phyloP scores from a whole-genome alignment of 2,888 invertebrate species.

The Tiliacea citrago region DNA sequence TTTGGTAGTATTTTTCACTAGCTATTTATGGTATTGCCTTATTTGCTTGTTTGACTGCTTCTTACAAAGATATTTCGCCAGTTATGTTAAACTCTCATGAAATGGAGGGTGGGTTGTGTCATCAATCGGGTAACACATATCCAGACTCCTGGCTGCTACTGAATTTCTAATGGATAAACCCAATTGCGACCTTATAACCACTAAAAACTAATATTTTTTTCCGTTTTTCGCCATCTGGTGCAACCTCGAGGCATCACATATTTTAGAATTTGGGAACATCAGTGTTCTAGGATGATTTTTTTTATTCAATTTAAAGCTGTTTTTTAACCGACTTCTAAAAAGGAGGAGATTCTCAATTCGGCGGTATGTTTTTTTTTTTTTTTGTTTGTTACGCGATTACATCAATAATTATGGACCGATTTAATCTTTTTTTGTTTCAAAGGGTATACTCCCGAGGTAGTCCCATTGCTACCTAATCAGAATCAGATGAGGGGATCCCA shows the following conservation, averaged over 20 bases:
- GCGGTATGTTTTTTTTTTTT: too few species aligned
- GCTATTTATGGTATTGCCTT: background rate
- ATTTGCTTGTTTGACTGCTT: background rate
- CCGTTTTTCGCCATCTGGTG: constrained; percentile 44
- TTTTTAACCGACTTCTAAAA: too few species aligned
- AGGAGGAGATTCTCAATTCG: too few species aligned
- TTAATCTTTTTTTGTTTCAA: too few species aligned
- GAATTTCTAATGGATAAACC: background rate
- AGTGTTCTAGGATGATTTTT: background rate
- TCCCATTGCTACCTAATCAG: too few species aligned
- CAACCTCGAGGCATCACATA: constrained; percentile 7
- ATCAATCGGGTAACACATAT: too few species aligned
- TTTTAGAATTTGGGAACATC: background rate
- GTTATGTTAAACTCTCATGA: background rate
- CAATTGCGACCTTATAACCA: background rate
- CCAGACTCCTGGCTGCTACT: background rate
- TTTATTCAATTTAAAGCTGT: too few species aligned
- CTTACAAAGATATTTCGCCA: background rate
- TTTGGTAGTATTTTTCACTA: background rate
- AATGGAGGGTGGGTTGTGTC: too few species aligned
- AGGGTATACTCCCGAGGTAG: too few species aligned
- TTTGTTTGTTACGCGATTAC: too few species aligned
- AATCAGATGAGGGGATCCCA: too few species aligned
- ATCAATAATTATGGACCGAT: too few species aligned
- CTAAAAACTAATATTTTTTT: background rate